These are phyloP conservation scores for Drosophila ambigua DNA, from an alignment of 1,140 invertebrate genomes.

Conservation along the genomic window DNA sequence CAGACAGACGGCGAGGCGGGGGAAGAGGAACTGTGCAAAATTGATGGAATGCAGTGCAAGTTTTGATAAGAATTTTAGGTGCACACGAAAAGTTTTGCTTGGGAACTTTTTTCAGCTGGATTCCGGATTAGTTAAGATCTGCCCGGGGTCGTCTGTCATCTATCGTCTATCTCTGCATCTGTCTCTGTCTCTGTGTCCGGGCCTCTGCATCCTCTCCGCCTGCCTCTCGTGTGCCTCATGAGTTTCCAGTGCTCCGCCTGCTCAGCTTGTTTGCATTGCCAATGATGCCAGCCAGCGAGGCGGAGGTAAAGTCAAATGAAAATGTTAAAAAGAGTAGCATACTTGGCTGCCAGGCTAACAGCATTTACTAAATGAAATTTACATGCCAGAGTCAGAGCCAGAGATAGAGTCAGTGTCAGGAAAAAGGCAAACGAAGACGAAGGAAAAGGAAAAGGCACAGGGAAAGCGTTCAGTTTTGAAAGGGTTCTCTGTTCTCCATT, in stretches of 20 bases:
- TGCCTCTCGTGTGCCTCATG: slow-evolving; percentile 28
- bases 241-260: slow-evolving; percentile 6
- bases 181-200: background rate
- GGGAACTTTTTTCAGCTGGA: slow-evolving; percentile 51
- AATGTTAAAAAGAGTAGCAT: slow-evolving; percentile 64
- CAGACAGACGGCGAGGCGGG: slow-evolving; percentile 2
- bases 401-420: slow-evolving; percentile 1
- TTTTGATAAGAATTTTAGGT: slow-evolving; percentile 65
- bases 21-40: slow-evolving; percentile 44
- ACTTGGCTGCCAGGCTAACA: slow-evolving; percentile 63
- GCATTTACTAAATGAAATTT: slow-evolving; percentile 73
- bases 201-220: background rate
- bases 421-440: no score
- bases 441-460: no score
- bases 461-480: slow-evolving; percentile 4
- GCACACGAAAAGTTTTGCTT: slow-evolving; percentile 56
- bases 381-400: slow-evolving; percentile 46
- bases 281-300: slow-evolving; percentile 12
- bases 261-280: slow-evolving; percentile 50
- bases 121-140: slow-evolving; percentile 38
- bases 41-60: slow-evolving; percentile 64
- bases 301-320: slow-evolving; percentile 50
- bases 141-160: slow-evolving; percentile 1
- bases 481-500: slow-evolving; percentile 19
- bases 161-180: background rate